Conservation (phyloP, 2,797 vertebrate species). For the Anableps anableps region DNA sequence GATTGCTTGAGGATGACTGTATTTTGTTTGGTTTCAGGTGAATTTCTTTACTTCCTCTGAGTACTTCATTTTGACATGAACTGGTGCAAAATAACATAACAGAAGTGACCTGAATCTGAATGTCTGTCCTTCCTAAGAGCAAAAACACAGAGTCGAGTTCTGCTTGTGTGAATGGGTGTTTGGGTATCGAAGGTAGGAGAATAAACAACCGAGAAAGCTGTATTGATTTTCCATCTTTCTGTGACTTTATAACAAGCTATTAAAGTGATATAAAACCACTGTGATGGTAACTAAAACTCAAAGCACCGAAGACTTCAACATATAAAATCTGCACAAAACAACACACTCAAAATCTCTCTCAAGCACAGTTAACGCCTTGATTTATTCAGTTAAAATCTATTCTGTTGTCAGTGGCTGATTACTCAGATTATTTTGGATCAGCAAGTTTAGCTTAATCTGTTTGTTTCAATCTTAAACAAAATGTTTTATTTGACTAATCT, state of each 20-base stretch:
- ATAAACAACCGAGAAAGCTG: constrained; percentile 6
- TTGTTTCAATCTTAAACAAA: background rate
- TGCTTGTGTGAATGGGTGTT: background rate
- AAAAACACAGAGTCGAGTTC: background rate
- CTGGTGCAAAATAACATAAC: background rate
- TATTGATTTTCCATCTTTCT: constrained; percentile 41
- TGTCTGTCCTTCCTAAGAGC: background rate
- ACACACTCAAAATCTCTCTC: constrained; percentile 14
- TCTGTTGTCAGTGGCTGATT: background rate
- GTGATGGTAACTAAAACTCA: constrained; percentile 35
- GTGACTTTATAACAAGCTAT: constrained; percentile 16
- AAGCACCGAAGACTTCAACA: constrained; percentile 15
- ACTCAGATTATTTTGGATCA: background rate
- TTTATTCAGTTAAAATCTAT: background rate
- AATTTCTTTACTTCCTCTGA: background rate
- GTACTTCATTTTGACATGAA: background rate
- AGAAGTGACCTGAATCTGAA: background rate
- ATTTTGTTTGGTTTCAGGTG: background rate
- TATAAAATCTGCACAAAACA: constrained; percentile 22
- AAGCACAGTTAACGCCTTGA: background rate
- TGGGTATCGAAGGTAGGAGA: background rate
- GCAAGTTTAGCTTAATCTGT: constrained; percentile 6
- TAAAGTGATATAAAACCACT: constrained; percentile 34
- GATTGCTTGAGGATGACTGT: background rate
- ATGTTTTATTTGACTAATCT: background rate